Conservation (phyloP, 2,797 vertebrate species). For the Fistularia commersonii region DNA sequence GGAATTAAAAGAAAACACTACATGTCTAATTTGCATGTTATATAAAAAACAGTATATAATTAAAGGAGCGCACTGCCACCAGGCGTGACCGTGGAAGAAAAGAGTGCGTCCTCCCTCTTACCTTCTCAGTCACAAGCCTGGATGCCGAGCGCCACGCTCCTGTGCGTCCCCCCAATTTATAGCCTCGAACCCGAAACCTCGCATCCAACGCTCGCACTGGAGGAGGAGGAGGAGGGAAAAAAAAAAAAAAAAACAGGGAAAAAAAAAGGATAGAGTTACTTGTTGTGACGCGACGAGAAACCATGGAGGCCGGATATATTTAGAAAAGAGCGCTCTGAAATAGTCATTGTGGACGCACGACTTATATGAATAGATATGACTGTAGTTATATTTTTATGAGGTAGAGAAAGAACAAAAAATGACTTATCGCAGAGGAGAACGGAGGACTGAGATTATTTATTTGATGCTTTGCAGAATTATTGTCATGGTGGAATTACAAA, state of each 20-base stretch:
- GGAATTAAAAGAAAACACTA: too few relatives aligned
- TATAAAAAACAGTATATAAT: too few relatives aligned
- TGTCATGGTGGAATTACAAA: too few relatives aligned
- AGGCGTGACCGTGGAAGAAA: too few relatives aligned
- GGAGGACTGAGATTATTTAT: too few relatives aligned
- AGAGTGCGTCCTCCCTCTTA: conserved; percentile 14
- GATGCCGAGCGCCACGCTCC: conserved; percentile 24
- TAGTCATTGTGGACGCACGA: conserved; percentile 15
- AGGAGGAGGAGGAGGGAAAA: background rate
- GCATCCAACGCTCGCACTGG: conserved; percentile 39
- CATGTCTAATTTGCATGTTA: too few relatives aligned
- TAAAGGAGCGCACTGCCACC: too few relatives aligned
- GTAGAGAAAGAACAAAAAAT: too few relatives aligned
- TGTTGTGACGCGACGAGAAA: conserved; percentile 60
- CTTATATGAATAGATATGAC: too few relatives aligned
- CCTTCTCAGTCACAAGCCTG: conserved; percentile 27
- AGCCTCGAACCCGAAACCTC: conserved; percentile 50
- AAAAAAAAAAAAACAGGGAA: background rate
- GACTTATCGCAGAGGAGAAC: too few relatives aligned
- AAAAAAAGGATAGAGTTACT: conserved; percentile 36
- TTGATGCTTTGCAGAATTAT: too few relatives aligned
- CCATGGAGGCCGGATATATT: conserved; percentile 48
- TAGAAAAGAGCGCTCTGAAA: conserved; percentile 48
- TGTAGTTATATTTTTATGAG: too few relatives aligned
- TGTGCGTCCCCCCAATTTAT: conserved; percentile 52